These are phyloP conservation scores for Drosophila mimetica DNA, from an alignment of 2,888 invertebrate species.

Conservation along the genomic window DNA sequence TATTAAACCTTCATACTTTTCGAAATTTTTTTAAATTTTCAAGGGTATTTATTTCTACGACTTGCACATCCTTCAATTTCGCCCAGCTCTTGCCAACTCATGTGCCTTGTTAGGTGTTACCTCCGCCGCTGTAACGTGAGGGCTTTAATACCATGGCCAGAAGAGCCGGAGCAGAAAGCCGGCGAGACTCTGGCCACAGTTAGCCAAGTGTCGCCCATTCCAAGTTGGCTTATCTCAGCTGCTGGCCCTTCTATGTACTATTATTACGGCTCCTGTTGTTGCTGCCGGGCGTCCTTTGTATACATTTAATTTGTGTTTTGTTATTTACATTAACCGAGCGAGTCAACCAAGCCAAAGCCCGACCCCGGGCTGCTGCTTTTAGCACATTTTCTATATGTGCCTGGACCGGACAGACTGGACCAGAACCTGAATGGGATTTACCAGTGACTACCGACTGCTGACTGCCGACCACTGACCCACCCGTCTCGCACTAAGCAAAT, in stretches of 20 bases:
- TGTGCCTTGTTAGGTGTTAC: conserved; percentile 64
- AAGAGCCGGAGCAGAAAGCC: conserved; percentile 10
- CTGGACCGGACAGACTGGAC: conserved; percentile 36
- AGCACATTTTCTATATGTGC: conserved; percentile 64
- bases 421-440: conserved; percentile 41
- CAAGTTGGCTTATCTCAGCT: conserved; percentile 73
- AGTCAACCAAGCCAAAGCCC: conserved; percentile 48
- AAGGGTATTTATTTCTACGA: conserved; percentile 1
- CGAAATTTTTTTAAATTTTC: too few relatives aligned
- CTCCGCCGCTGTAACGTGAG: conserved; percentile 57
- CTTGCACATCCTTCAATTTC: not conserved
- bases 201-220: conserved; percentile 66
- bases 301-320: conserved; percentile 83
- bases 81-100: conserved; percentile 9
- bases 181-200: conserved; percentile 61
- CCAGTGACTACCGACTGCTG: conserved; percentile 10
- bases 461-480: conserved; percentile 1
- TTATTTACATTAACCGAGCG: conserved; percentile 82
- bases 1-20: too few relatives aligned
- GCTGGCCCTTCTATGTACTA: conserved; percentile 33
- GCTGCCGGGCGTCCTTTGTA: conserved; percentile 65
- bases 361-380: conserved; percentile 53
- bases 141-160: conserved; percentile 67
- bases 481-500: conserved; percentile 41
- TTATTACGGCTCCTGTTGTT: conserved; percentile 25